Evolutionary conservation across 2,797 vertebrate species (phyloP).

Genomic region (Arrhamphus sclerolepis): DNA sequence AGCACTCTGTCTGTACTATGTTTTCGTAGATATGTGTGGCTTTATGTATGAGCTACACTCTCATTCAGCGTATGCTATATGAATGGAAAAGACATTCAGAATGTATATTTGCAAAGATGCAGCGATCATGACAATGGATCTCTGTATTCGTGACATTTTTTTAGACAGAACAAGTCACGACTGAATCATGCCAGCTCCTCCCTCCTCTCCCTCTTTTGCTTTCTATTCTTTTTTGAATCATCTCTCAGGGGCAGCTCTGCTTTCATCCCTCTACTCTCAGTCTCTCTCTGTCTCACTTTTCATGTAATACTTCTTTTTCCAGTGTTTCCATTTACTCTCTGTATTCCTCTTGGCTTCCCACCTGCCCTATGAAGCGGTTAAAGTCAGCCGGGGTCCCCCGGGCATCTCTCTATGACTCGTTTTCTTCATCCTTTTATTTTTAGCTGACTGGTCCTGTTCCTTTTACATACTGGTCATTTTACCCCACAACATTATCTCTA

Average conservation of each 20-base stretch:
- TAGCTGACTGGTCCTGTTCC: slow-evolving; percentile 49
- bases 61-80: slow-evolving; percentile 1
- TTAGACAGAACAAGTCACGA: slow-evolving; percentile 67
- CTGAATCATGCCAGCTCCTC: slow-evolving; percentile 57
- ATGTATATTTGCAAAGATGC: slow-evolving; percentile 16
- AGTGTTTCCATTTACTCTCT: slow-evolving; percentile 52
- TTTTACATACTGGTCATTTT: slow-evolving; percentile 55
- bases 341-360: slow-evolving; percentile 61
- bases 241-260: slow-evolving; percentile 66
- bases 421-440: slow-evolving; percentile 63
- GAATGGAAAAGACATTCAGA: slow-evolving; percentile 15
- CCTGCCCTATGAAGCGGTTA: slow-evolving; percentile 62
- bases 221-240: slow-evolving; percentile 62
- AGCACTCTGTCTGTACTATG: slow-evolving; percentile 59
- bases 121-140: slow-evolving; percentile 44
- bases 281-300: slow-evolving; percentile 43
- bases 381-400: slow-evolving; percentile 62
- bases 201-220: slow-evolving; percentile 30
- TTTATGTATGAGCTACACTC: slow-evolving; percentile 15
- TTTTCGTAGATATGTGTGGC: slow-evolving; percentile 15
- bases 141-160: slow-evolving; percentile 69
- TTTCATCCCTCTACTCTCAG: slow-evolving; percentile 60
- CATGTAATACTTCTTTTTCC: slow-evolving; percentile 46
- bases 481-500: slow-evolving; percentile 46
- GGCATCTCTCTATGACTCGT: slow-evolving; percentile 48